Conservation (phyloP, 2,888 invertebrate genomes). For the Omphaloscelis lunosa region DNA sequence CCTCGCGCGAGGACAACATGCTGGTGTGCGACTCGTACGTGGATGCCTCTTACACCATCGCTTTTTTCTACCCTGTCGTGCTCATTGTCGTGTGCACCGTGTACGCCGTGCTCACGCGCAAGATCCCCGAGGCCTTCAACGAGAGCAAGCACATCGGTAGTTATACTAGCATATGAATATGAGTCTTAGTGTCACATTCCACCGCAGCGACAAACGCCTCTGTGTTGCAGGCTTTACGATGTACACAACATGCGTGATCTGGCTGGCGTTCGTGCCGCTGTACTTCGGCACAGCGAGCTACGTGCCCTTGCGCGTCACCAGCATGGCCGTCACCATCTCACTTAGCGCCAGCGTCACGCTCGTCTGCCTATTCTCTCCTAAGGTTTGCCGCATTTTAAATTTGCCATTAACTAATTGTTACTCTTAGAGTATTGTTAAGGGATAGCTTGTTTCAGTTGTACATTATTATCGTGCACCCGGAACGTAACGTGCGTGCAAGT, state of each 20-base stretch:
- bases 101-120: slow-evolving; percentile 98
- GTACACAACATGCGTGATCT: slow-evolving; percentile 99
- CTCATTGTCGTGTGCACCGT: slow-evolving; percentile 97
- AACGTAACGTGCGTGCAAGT: slow-evolving; percentile 84
- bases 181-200: not conserved
- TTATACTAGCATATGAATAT: not conserved
- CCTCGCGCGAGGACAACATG: slow-evolving; percentile 96
- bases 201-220: not conserved
- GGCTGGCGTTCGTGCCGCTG: slow-evolving; percentile 99
- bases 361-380: slow-evolving; percentile 98
- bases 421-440: slow-evolving; percentile 69
- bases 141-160: slow-evolving; percentile 98
- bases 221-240: slow-evolving; percentile 96
- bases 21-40: slow-evolving; percentile 97
- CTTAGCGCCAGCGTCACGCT: slow-evolving; percentile 98
- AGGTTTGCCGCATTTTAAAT: slow-evolving; percentile 89
- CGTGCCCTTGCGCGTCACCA: slow-evolving; percentile 97
- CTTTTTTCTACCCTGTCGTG: slow-evolving; percentile 97
- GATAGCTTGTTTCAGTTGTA: slow-evolving; percentile 74
- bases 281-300: slow-evolving; percentile 99
- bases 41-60: slow-evolving; percentile 97
- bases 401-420: not conserved
- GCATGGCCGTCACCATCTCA: slow-evolving; percentile 98
- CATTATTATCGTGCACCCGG: slow-evolving; percentile 83
- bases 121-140: slow-evolving; percentile 99